Evolutionary conservation across 1,140 invertebrate species (phyloP).

Genomic region (Mactra quadrangularis): DNA sequence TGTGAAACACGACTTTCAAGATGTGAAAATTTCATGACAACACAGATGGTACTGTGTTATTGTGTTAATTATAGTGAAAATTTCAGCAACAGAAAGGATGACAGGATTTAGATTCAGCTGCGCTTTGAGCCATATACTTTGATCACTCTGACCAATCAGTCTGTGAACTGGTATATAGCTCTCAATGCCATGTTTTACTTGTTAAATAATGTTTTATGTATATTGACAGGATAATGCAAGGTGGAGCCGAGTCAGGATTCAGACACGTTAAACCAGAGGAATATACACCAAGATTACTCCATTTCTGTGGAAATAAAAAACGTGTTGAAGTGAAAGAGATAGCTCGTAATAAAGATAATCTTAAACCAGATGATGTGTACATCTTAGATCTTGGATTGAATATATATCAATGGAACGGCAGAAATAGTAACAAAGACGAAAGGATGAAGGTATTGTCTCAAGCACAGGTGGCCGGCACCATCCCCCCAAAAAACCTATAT

Average conservation of each 20-base stretch:
- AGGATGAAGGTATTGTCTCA: slow-evolving; percentile 74
- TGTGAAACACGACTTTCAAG: no score
- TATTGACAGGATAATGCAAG: slow-evolving; percentile 86
- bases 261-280: slow-evolving; percentile 84
- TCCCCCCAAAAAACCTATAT: no score
- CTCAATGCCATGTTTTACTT: no score
- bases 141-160: background rate
- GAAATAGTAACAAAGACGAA: slow-evolving; percentile 78
- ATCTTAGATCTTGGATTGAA: slow-evolving; percentile 92
- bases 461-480: background rate
- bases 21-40: no score
- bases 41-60: no score
- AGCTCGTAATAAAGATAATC: slow-evolving; percentile 47
- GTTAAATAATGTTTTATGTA: no score
- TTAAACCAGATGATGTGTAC: slow-evolving; percentile 96
- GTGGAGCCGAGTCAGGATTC: slow-evolving; percentile 86
- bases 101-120: no score
- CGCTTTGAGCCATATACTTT: no score
- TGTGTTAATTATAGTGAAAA: no score
- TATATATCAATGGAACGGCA: slow-evolving; percentile 89
- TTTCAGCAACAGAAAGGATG: no score
- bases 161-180: no score
- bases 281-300: slow-evolving; percentile 87
- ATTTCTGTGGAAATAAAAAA: slow-evolving; percentile 79
- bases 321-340: slow-evolving; percentile 72